phyloP scores from a whole-genome alignment of 2,888 invertebrate species.

The Rotaria sp. region DNA sequence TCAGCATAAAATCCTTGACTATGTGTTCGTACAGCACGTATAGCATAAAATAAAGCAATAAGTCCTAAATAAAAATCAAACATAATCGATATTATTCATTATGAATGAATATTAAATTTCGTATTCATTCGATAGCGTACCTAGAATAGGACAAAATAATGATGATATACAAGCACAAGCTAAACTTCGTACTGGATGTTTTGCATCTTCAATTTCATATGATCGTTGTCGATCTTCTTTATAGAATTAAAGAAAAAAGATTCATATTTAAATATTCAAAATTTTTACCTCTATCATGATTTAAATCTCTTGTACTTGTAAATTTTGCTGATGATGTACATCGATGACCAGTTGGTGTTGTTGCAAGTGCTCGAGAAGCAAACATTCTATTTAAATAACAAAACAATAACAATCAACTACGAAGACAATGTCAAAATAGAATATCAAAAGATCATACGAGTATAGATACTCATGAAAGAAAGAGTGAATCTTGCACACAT shows the following conservation, averaged over 20 bases:
- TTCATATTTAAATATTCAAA: too few relatives aligned
- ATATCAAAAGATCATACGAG: not conserved
- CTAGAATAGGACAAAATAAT: not conserved
- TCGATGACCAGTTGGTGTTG: not conserved
- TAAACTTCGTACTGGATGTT: not conserved
- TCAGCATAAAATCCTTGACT: slow-evolving; percentile 26
- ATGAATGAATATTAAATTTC: too few relatives aligned
- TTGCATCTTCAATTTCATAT: not conserved
- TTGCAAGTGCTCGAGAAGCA: not conserved
- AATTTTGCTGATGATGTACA: slow-evolving; percentile 27
- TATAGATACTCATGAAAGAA: not conserved
- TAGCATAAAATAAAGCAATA: not conserved
- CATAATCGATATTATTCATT: not conserved
- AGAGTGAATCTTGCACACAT: not conserved
- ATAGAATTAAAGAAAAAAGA: not conserved
- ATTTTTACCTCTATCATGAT: not conserved
- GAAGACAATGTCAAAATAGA: not conserved
- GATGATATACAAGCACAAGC: not conserved
- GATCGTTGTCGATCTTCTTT: not conserved
- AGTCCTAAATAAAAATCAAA: not conserved
- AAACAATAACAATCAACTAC: not conserved
- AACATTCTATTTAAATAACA: not conserved
- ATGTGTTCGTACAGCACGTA: not conserved
- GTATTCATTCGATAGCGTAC: not conserved
- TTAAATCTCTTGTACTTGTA: not conserved